phyloP scores from a whole-genome alignment of 2,113 vertebrate genomes.

The Peromyscus polionotus region DNA sequence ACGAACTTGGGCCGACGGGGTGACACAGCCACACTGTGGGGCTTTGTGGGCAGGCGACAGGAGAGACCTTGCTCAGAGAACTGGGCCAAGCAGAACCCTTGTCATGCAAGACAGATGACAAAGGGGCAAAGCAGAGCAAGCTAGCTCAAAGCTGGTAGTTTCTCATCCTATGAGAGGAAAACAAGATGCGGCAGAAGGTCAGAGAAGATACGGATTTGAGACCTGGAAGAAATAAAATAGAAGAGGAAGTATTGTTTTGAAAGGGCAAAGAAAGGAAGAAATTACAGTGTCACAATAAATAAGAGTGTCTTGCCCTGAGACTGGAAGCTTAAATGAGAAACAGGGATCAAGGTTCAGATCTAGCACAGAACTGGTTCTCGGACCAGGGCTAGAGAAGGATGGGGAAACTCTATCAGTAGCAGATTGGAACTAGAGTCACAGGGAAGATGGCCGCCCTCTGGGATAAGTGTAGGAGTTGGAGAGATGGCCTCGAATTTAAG shows the following conservation, averaged over 20 bases:
- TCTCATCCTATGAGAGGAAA: neutral
- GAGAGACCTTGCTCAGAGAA: neutral
- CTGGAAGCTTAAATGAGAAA: neutral
- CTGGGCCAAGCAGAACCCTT: neutral
- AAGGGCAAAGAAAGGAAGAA: neutral
- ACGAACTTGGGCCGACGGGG: neutral
- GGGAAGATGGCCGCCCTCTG: neutral
- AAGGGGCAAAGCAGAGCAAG: neutral
- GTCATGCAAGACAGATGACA: neutral
- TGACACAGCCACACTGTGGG: neutral
- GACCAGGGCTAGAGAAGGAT: neutral
- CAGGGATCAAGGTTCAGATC: neutral
- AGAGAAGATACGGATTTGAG: neutral
- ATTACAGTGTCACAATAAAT: neutral
- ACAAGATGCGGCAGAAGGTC: neutral
- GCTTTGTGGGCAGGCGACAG: neutral
- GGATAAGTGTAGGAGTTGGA: neutral
- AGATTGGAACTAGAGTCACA: neutral
- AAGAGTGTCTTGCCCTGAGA: neutral
- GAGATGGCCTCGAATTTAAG: neutral
- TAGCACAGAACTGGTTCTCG: neutral
- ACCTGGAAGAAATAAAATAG: conserved; percentile 5
- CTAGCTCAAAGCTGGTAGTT: neutral
- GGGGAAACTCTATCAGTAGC: neutral
- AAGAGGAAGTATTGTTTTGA: neutral